Conservation (phyloP, 2,888 invertebrate genomes). For the Bhutanitis thaidina region DNA sequence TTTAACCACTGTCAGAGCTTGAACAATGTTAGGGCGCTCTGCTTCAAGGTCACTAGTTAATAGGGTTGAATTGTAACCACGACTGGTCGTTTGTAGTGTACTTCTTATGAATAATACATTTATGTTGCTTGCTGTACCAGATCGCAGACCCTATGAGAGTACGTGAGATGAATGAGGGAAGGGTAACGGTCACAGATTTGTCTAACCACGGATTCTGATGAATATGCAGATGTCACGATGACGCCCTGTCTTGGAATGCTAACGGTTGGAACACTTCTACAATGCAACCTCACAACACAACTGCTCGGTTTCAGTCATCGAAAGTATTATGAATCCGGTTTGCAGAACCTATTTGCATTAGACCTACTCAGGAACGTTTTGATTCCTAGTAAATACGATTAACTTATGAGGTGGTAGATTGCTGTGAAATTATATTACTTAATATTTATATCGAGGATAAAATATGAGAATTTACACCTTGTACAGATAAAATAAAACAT, state of each 20-base stretch:
- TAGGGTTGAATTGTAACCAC: conserved; percentile 34
- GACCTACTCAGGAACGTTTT: conserved; percentile 31
- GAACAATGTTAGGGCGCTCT: conserved; percentile 18
- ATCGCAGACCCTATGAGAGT: conserved; percentile 20
- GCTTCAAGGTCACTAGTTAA: conserved; percentile 43
- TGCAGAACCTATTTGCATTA: conserved; percentile 37
- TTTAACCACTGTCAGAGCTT: conserved; percentile 11
- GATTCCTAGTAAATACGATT: conserved; percentile 35
- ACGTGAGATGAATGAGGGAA: conserved; percentile 46
- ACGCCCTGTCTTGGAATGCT: conserved; percentile 62
- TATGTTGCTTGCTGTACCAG: conserved; percentile 27
- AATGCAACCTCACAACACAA: conserved; percentile 36
- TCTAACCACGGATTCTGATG: conserved; percentile 59
- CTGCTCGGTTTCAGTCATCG: conserved; percentile 36
- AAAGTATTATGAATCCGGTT: conserved; percentile 35
- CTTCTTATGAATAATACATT: conserved; percentile 56
- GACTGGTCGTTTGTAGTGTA: conserved; percentile 44
- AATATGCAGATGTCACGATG: conserved; percentile 68
- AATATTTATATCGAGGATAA: too few relatives aligned
- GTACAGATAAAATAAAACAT: too few relatives aligned
- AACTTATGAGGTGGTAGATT: conserved; percentile 20
- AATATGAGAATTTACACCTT: too few relatives aligned
- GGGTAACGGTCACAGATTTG: conserved; percentile 58
- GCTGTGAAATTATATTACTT: conserved; percentile 10
- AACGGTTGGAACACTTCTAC: conserved; percentile 69